Evolutionary conservation across 2,113 vertebrate genomes (phyloP), one percentile per base, ranked within the genome.

Genomic region (Limanda limanda): DNA sequence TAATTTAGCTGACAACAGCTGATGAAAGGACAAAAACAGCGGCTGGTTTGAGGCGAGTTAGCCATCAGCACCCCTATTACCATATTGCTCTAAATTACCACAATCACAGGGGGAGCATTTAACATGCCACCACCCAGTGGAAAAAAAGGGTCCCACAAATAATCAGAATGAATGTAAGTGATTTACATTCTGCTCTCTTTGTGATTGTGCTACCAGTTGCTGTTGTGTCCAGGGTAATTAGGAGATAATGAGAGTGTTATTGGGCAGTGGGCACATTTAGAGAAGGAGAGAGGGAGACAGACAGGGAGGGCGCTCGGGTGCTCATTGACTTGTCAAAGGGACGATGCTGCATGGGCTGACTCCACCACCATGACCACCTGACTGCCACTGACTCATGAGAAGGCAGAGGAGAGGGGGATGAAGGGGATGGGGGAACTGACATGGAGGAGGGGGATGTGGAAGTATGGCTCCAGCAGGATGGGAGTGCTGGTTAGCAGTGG

Each of bases 71-170:
- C 84, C 78, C 63, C 76, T 86, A 92, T 93, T 89, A 92, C 76
- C 88, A 92, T 90, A 89, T 87, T 89, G 85, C 84, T 88, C 80
- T 85, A 91, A 93, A 93, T 92, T 79, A 88, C 75, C 83, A 84
- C 84, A 84, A 92, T 91, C 88, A 86, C 81, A 80, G 42, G 81
- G 91, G 87, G 86, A 84, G 81, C 89, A 85, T 89, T 93, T 91
- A 91, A 88, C 90, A 87, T 93, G 91, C 84, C 86, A 91, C 88
- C 81, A 85, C 85, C 87, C 74, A 88, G 62, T 37, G 42, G 69
- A 71, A 57, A 71, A 57, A 80, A 71, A 45, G 35, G 54, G 37
- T 52, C 68, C 52, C 42, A 58, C 81, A 91, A 90, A 91, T 89
- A 87, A 78, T 73, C 82, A 85, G 71, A 86, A 87, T 51, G 63